Conservation (phyloP, 2,888 invertebrate genomes). For the Lasioglossum zephyrum region DNA sequence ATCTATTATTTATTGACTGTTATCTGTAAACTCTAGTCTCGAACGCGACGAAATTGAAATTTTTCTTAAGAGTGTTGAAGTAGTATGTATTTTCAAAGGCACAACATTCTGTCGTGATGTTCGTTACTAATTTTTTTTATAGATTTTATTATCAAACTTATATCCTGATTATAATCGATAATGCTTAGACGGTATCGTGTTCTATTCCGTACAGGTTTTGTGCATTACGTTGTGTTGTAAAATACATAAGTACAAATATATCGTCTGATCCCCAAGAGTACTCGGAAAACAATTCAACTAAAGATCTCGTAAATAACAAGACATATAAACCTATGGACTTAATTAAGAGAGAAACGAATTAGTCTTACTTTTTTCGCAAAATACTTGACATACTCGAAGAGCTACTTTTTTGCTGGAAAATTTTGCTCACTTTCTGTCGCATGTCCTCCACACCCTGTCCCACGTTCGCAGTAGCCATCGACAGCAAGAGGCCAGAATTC, state of each 20-base stretch:
- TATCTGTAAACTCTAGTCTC: conserved; percentile 4
- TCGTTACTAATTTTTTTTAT: conserved; percentile 26
- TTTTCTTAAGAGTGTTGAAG: conserved; percentile 35
- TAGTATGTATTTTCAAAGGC: conserved; percentile 61
- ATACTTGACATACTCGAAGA: conserved; percentile 80
- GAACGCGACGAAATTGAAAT: conserved; percentile 7
- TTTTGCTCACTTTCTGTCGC: conserved; percentile 87
- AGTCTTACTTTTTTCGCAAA: conserved; percentile 80
- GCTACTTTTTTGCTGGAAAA: conserved; percentile 85
- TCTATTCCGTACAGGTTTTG: conserved; percentile 49
- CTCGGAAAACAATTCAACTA: conserved; percentile 22
- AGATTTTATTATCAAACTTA: conserved; percentile 30
- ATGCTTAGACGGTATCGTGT: conserved; percentile 30
- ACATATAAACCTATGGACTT: not conserved
- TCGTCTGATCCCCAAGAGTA: conserved; percentile 10
- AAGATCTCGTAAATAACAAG: conserved; percentile 21
- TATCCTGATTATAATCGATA: conserved; percentile 27
- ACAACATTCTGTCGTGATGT: conserved; percentile 52
- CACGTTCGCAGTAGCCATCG: conserved; percentile 82
- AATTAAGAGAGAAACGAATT: conserved; percentile 6
- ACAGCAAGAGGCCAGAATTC: conserved; percentile 80
- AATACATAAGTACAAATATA: conserved; percentile 41
- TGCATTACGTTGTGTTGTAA: conserved; percentile 41
- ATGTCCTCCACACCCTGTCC: conserved; percentile 87
- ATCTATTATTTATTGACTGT: conserved; percentile 36